Conservation (phyloP, 2,888 invertebrate genomes). For the Mesorhabditis belari region DNA sequence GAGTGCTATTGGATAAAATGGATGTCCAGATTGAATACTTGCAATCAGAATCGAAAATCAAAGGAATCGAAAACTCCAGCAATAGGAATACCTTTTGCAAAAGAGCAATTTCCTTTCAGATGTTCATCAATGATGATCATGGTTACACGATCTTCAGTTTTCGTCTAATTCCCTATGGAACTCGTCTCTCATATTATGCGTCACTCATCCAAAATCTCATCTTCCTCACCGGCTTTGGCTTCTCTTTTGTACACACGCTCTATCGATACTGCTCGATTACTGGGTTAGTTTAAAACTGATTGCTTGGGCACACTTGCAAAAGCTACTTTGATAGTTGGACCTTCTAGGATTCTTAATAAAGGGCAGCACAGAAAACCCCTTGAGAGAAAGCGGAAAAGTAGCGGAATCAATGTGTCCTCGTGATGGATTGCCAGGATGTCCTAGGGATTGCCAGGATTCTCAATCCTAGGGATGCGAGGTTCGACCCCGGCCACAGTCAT, state of each 20-base stretch:
- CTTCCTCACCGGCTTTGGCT: background rate
- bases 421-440: too few relatives aligned
- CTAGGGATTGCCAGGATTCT: too few relatives aligned
- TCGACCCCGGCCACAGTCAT: too few relatives aligned
- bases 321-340: too few relatives aligned
- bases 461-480: too few relatives aligned
- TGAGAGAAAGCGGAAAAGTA: too few relatives aligned
- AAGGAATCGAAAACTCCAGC: background rate
- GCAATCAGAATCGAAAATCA: background rate
- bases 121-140: background rate
- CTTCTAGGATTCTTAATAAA: too few relatives aligned
- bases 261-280: background rate
- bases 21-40: background rate
- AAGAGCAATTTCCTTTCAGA: too few relatives aligned
- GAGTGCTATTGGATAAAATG: background rate
- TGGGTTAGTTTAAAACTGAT: too few relatives aligned
- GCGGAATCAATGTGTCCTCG: too few relatives aligned
- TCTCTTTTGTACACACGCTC: background rate
- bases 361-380: too few relatives aligned
- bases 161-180: background rate
- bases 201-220: background rate
- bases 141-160: background rate
- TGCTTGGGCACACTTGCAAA: too few relatives aligned
- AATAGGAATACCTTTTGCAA: background rate
- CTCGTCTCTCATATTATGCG: background rate